These are phyloP conservation scores for Liopterus haemorrhoidalis DNA, from an alignment of 2,888 invertebrate genomes.

Conservation along the genomic window DNA sequence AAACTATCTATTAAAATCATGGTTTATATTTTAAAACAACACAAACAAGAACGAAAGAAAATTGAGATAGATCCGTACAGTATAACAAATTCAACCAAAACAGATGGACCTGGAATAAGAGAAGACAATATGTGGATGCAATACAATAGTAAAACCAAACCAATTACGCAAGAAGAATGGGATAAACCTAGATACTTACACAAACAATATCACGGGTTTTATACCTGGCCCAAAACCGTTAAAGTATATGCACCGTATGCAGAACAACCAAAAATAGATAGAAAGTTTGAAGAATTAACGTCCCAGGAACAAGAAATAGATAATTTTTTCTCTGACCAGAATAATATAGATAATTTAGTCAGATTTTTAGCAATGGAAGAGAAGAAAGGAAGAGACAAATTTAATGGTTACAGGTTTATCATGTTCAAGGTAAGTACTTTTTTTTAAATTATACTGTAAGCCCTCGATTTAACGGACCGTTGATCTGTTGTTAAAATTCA, in stretches of 20 bases:
- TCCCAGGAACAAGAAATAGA: slow-evolving; percentile 61
- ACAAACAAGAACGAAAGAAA: slow-evolving; percentile 61
- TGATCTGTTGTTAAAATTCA: no score
- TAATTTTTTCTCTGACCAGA: slow-evolving; percentile 60
- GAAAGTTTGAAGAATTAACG: slow-evolving; percentile 55
- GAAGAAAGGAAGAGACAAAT: slow-evolving; percentile 78
- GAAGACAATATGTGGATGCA: slow-evolving; percentile 70
- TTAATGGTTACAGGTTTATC: slow-evolving; percentile 60
- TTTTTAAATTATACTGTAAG: neutral
- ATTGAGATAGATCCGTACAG: slow-evolving; percentile 51
- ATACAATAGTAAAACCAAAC: slow-evolving; percentile 56
- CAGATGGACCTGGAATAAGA: slow-evolving; percentile 52
- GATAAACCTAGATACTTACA: slow-evolving; percentile 65
- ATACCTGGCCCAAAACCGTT: slow-evolving; percentile 51
- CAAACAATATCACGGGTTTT: slow-evolving; percentile 54
- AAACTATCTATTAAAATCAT: slow-evolving; percentile 61
- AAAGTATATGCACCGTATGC: slow-evolving; percentile 60
- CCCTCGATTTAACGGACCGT: neutral
- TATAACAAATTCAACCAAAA: slow-evolving; percentile 8
- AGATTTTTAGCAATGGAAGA: slow-evolving; percentile 74
- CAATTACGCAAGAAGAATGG: slow-evolving; percentile 66
- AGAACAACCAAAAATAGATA: slow-evolving; percentile 53
- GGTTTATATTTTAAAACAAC: slow-evolving; percentile 62
- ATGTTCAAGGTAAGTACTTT: slow-evolving; percentile 62
- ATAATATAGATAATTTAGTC: slow-evolving; percentile 65